These are phyloP conservation scores for Neuroscelio doddi DNA, from an alignment of 2,888 invertebrate genomes.

Conservation along the genomic window DNA sequence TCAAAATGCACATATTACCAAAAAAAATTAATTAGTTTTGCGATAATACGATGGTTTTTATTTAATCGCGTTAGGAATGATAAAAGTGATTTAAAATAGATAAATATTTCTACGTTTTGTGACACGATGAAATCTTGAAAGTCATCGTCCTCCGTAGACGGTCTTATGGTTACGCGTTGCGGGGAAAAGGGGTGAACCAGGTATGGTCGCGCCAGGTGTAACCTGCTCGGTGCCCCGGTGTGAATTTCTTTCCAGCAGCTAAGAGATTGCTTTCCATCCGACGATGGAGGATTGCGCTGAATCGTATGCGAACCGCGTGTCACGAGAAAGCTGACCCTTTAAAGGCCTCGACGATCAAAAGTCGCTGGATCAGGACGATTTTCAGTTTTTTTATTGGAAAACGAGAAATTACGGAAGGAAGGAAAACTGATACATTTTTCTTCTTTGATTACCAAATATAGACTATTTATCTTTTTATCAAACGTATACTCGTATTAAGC, in stretches of 20 bases:
- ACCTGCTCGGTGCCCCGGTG: slow-evolving; percentile 34
- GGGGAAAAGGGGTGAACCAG: slow-evolving; percentile 15
- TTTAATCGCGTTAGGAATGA: not conserved
- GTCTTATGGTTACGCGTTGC: slow-evolving; percentile 18
- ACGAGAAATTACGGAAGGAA: not conserved
- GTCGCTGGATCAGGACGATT: slow-evolving; percentile 1
- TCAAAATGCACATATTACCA: no score
- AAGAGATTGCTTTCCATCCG: slow-evolving; percentile 27
- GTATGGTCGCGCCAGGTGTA: slow-evolving; percentile 35
- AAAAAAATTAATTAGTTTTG: no score
- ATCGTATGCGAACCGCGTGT: slow-evolving; percentile 20
- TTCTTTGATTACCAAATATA: not conserved
- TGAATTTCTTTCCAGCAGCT: slow-evolving; percentile 29
- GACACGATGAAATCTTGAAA: slow-evolving; percentile 32
- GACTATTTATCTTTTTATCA: no score
- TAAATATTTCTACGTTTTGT: slow-evolving; percentile 29
- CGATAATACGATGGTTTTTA: slow-evolving; percentile 4
- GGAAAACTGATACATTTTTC: not conserved
- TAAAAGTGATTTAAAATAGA: slow-evolving; percentile 20
- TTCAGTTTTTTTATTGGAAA: not conserved
- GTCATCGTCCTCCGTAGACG: slow-evolving; percentile 38
- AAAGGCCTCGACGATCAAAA: slow-evolving; percentile 8
- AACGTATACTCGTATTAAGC: no score
- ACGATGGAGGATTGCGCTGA: slow-evolving; percentile 15
- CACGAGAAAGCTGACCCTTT: slow-evolving; percentile 31